phyloP scores from a whole-genome alignment of 2,797 vertebrate species.

The Enteromius fasciolatus region DNA sequence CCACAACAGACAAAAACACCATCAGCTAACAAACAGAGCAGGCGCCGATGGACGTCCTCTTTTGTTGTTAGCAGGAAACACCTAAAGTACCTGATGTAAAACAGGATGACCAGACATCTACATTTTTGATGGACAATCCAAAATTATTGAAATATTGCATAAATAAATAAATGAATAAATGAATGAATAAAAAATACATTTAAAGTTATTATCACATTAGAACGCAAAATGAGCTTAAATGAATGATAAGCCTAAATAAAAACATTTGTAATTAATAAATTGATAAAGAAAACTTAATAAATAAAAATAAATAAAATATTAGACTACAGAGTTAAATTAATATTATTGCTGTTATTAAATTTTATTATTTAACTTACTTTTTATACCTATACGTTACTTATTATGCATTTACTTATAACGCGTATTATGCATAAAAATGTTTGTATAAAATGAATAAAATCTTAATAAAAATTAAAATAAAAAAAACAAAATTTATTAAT shows the following conservation, averaged over 20 bases:
- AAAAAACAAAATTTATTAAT: not conserved
- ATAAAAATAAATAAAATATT: not conserved
- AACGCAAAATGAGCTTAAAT: not conserved
- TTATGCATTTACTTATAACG: not conserved
- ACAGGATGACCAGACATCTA: not conserved
- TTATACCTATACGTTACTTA: not conserved
- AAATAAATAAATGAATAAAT: not conserved
- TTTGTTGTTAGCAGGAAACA: not conserved
- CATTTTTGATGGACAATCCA: not conserved
- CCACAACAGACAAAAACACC: not conserved
- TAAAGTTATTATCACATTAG: not conserved
- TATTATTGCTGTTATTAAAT: not conserved
- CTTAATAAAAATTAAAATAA: not conserved
- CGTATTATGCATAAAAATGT: not conserved
- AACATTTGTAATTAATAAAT: not conserved
- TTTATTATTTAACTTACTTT: not conserved
- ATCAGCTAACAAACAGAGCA: slow-evolving; percentile 1
- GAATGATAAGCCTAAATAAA: not conserved
- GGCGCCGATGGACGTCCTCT: slow-evolving; percentile 4
- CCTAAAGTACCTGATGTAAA: not conserved
- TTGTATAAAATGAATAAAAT: not conserved
- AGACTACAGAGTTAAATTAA: not conserved
- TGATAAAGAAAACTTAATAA: not conserved
- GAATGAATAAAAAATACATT: not conserved
- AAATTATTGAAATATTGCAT: accelerated